Evolutionary conservation across 2,113 vertebrate species (phyloP), one percentile per base, ranked within the genome.

Genomic region (Triplophysa dalaica): DNA sequence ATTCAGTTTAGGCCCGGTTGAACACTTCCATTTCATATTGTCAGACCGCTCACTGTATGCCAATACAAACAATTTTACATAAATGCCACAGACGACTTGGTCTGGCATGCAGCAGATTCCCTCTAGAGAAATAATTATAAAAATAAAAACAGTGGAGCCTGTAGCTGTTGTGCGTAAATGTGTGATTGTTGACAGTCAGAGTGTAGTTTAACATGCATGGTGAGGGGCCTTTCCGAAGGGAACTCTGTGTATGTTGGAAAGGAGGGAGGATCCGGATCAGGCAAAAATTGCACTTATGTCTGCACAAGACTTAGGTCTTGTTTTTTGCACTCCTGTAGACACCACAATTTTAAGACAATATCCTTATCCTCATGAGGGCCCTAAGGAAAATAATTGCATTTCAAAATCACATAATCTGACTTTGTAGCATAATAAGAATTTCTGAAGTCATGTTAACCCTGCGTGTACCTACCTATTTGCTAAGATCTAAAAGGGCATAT

Each of bases 121-220:
- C 93, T 92, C 93, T 78, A 85, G 92, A 92, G 93, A 93, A 89
- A 91, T 92, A 93, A 93, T 94, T 94, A 94, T 90, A 89, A 90
- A 91, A 92, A 92, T 93, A 94, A 93, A 93, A 91, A 93, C 90
- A 93, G 90, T 89, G 90, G 85, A 91, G 91, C 90, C 89, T 88
- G 85, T 74, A 83, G 87, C 87, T 91, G 91, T 85, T 94, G 43
- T 45, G 33, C 1, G 93, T 92, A 93, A 92, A 92, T 91, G 88
- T 91, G 86, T 90, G 91, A 93, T 91, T 93, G 92, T 93, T 93
- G 91, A 93, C 92, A 91, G 92, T 91, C 86, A 88, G 88, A 88
- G 89, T 86, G 89, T 93, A 93, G 90, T 92, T 92, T 89, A 93
- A 92, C 91, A 92, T 92, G 89, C 88, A 89, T 69, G 80, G 86